These are phyloP conservation scores for Campylomormyrus tamandua DNA, from an alignment of 2,113 vertebrate species.

Conservation along the genomic window DNA sequence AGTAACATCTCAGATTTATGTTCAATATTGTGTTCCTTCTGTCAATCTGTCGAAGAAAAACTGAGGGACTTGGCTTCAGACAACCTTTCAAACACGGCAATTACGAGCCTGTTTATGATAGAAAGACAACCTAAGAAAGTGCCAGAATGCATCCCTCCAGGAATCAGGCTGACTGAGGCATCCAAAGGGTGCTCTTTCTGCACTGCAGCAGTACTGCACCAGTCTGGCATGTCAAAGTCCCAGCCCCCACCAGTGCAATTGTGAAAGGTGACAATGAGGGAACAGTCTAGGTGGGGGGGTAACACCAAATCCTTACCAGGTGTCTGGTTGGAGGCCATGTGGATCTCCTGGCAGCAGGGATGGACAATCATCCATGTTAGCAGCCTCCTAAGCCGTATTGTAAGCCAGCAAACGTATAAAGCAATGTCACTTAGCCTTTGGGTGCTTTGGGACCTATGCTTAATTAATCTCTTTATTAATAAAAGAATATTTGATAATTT, in stretches of 20 bases:
- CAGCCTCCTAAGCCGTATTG: background rate
- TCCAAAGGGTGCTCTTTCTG: background rate
- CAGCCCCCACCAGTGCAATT: background rate
- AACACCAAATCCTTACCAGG: slow-evolving; percentile 1
- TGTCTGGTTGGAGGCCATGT: background rate
- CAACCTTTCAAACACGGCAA: background rate
- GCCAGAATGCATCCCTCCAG: background rate
- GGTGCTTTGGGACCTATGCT: background rate
- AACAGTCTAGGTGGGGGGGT: background rate
- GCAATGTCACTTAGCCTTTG: background rate
- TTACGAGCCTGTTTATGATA: background rate
- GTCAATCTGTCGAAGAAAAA: background rate
- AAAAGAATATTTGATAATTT: background rate
- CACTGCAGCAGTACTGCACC: background rate
- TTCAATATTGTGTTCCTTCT: background rate
- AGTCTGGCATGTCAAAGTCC: background rate
- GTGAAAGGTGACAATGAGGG: background rate
- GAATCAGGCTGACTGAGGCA: background rate
- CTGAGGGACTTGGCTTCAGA: background rate
- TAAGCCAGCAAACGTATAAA: background rate
- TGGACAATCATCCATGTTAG: background rate
- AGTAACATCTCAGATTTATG: background rate
- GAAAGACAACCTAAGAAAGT: background rate
- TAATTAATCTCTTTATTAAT: background rate
- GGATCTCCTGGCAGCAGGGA: background rate